Conservation (phyloP, 2,888 invertebrate genomes). For the Augochlorella aurata region DNA sequence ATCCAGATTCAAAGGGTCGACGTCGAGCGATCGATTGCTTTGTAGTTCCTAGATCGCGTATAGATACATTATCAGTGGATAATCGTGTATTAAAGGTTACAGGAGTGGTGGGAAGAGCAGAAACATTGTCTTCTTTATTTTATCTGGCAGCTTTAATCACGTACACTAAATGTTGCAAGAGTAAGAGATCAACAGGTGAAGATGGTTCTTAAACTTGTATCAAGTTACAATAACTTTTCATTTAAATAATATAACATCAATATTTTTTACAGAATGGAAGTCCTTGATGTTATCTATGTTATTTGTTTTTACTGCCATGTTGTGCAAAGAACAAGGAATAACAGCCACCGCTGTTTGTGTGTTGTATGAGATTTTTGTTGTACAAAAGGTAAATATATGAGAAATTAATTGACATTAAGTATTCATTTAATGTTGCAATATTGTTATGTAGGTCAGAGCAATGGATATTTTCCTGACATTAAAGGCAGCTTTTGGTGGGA, state of each 20-base stretch:
- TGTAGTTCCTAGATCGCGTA: conserved; percentile 43
- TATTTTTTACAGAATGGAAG: conserved; percentile 87
- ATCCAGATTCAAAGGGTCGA: conserved; percentile 33
- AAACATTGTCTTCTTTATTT: conserved; percentile 97
- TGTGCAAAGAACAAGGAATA: conserved; percentile 98
- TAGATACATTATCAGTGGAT: conserved; percentile 47
- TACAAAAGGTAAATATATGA: conserved; percentile 89
- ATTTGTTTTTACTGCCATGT: conserved; percentile 94
- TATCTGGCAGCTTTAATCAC: conserved; percentile 94
- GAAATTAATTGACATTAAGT: background rate
- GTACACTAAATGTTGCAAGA: conserved; percentile 90
- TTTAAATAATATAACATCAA: background rate
- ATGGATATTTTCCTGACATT: conserved; percentile 82
- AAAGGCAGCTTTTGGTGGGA: conserved; percentile 83
- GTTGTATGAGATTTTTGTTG: conserved; percentile 96
- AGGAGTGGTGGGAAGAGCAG: conserved; percentile 97
- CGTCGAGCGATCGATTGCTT: conserved; percentile 52
- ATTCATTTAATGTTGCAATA: background rate
- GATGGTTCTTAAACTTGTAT: conserved; percentile 36
- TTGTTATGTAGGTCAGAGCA: conserved; percentile 75
- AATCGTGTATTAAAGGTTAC: conserved; percentile 87
- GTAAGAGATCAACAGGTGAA: conserved; percentile 89
- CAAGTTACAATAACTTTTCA: background rate
- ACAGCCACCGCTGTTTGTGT: conserved; percentile 97
- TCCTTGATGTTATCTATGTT: conserved; percentile 89